phyloP scores from a whole-genome alignment of 2,888 invertebrate genomes.

The Tipula vernalis region DNA sequence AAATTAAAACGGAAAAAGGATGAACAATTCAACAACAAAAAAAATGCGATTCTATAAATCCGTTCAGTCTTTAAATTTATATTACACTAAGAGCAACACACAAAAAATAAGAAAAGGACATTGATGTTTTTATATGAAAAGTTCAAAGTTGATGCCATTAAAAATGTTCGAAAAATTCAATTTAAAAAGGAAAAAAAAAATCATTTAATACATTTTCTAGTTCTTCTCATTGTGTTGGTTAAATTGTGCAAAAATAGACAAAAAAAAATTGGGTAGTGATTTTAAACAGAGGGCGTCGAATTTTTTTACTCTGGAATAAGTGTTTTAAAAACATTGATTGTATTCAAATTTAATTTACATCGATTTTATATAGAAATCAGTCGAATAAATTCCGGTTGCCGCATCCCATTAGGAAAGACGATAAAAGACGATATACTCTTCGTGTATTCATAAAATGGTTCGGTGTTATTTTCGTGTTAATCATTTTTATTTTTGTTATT shows the following conservation, averaged over 20 bases:
- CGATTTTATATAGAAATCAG: too few species aligned
- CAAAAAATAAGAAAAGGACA: background rate
- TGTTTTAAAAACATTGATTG: too few species aligned
- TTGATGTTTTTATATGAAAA: background rate
- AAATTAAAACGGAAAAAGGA: conserved; percentile 4
- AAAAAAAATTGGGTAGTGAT: background rate
- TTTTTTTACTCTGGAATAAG: background rate
- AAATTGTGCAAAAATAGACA: background rate
- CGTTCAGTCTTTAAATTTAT: background rate
- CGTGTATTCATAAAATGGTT: too few species aligned
- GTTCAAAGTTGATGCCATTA: background rate
- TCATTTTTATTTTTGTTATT: too few species aligned
- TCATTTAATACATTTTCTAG: background rate
- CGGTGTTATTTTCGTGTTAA: too few species aligned
- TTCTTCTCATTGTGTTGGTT: background rate
- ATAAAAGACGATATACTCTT: too few species aligned
- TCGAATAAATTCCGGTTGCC: too few species aligned
- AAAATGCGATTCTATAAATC: background rate
- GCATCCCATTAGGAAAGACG: too few species aligned
- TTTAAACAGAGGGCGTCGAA: background rate
- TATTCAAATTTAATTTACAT: too few species aligned
- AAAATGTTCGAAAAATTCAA: background rate
- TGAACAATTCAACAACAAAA: background rate
- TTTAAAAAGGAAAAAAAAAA: background rate
- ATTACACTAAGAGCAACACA: background rate